Evolutionary conservation across 2,888 invertebrate genomes (phyloP), one percentile per base, ranked within the genome.

Genomic region (Sarcophaga variegata): DNA sequence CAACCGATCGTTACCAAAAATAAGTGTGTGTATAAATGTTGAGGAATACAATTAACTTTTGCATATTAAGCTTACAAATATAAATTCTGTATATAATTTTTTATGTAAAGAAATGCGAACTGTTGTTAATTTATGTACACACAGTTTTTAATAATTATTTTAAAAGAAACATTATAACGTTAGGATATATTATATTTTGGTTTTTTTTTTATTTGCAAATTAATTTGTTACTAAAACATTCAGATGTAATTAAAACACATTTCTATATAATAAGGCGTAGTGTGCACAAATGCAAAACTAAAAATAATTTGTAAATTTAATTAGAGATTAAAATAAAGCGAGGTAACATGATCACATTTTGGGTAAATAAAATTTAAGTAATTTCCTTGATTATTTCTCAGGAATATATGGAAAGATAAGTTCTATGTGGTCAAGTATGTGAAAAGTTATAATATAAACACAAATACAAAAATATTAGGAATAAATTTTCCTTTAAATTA

Each of bases 281-380:
- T 93, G 92, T 92, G 92, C 92, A 91, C 54, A 54, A 92, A 92
- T 91, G 90, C 91, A 92, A 91, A 71, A 54, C 25, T 49, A 49
- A 20, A 17, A 45, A 8, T 91, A 89, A 87, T 90, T 90, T 90
- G 90, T 89, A 89, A 91, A 91, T 91, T 89, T 90, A 91, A 89
- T 90, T 89, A 49, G 17, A 74, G 66, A 67, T 8, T 12, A 22
- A 63, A 70, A 76, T 10, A n/a, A 63, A 70, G 62, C 60, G 49
- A 47, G 49, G 45, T 12, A 49, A 81, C 67, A 45, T 74, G 49
- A 63, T 75, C 69, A 63, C 27, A 75, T 81, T 81, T 54, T 54
- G 37, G 17, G 60, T 0, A 45, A 17, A 45, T 77, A 11, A 59
- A 67, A 74, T 8, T 25, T 49, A 47, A 69, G 54, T 47, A 47